Percentiles rank a stretch among this genome's conserved stretches.
phyloP scores from a whole-genome alignment of 2,797 vertebrate species.

The Epinephelus malabaricus region DNA sequence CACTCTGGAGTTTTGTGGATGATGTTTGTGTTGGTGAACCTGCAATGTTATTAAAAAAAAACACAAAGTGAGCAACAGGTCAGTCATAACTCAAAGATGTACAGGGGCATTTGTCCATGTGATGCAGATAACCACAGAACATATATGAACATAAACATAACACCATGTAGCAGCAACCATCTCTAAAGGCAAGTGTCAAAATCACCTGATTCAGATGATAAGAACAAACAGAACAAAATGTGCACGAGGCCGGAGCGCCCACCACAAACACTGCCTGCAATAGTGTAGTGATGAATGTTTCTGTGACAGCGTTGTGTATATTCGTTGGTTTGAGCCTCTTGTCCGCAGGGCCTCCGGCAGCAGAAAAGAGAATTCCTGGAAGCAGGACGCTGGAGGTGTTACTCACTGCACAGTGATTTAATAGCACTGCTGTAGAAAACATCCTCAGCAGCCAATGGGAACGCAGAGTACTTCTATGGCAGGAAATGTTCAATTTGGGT shows the following conservation, averaged over 20 bases:
- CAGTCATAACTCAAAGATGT: not conserved
- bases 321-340: conserved; percentile 53
- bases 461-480: conserved; percentile 36
- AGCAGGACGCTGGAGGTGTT: conserved; percentile 66
- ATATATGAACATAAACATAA: not conserved
- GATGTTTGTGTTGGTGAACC: conserved; percentile 86
- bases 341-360: conserved; percentile 58
- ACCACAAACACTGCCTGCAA: conserved; percentile 37
- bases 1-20: conserved; percentile 86
- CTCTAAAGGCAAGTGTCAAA: not conserved
- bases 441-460: conserved; percentile 59
- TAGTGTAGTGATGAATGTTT: conserved; percentile 62
- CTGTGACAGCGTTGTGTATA: conserved; percentile 59
- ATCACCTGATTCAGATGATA: conserved; percentile 4
- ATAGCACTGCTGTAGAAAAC: conserved; percentile 69
- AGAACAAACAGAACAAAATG: conserved; percentile 22
- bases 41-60: conserved; percentile 57
- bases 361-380: conserved; percentile 82
- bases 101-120: not conserved
- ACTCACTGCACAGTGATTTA: conserved; percentile 76
- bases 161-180: not conserved
- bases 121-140: not conserved
- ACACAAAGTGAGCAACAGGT: not conserved
- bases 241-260: not conserved
- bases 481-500: conserved; percentile 55